Conservation (phyloP, 2,888 invertebrate genomes). For the Strigamia crassipes region DNA sequence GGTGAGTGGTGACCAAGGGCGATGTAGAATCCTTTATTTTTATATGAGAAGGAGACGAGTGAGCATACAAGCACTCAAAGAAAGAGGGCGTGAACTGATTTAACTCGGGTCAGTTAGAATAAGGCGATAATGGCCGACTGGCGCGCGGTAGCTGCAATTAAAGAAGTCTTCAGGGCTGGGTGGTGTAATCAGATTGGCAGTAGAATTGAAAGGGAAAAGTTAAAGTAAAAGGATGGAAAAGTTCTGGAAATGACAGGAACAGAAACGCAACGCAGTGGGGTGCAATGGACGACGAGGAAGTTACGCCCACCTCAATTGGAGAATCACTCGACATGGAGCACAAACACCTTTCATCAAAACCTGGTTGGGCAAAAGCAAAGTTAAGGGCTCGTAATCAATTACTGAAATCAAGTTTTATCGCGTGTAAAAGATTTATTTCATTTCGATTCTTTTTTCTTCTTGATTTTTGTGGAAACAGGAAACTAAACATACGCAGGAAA, state of each 20-base stretch:
- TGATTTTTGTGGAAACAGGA: no score
- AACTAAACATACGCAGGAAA: no score
- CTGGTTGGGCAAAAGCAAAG: not conserved
- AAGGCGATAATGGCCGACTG: not conserved
- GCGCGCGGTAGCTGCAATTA: not conserved
- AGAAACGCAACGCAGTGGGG: not conserved
- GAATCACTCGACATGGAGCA: not conserved
- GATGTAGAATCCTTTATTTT: not conserved
- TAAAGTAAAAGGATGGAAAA: not conserved
- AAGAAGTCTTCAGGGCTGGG: not conserved
- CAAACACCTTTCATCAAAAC: slow-evolving; percentile 10
- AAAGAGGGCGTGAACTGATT: slow-evolving; percentile 3
- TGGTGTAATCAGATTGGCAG: no score
- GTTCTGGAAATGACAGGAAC: not conserved
- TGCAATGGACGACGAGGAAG: slow-evolving; percentile 1
- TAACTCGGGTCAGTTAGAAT: not conserved
- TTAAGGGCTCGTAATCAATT: not conserved
- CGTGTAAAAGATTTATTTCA: not conserved
- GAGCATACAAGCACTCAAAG: not conserved
- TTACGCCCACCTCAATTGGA: slow-evolving; percentile 10
- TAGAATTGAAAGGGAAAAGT: no score
- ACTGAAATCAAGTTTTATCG: not conserved
- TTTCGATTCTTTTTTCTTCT: not conserved
- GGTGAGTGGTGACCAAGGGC: not conserved
- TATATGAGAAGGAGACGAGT: not conserved